Conservation (phyloP, 2,797 vertebrate species). For the Chloroceryle inda region DNA sequence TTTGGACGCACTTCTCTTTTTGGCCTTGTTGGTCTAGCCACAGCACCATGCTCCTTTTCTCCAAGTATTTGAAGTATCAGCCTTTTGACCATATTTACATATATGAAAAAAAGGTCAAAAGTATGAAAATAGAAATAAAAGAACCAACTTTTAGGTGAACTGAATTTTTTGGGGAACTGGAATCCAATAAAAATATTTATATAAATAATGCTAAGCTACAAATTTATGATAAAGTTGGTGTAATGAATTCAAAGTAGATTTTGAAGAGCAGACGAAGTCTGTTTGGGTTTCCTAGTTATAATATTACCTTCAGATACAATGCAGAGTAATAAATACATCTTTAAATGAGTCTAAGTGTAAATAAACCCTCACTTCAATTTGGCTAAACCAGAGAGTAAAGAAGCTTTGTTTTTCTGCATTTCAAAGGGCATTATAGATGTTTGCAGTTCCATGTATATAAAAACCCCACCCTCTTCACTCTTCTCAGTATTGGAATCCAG, state of each 20-base stretch:
- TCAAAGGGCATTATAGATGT: slow-evolving; percentile 27
- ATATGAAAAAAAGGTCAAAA: background rate
- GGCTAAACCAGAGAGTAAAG: slow-evolving; percentile 25
- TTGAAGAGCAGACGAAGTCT: background rate
- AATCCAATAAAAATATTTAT: background rate
- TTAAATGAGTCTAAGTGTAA: slow-evolving; percentile 2
- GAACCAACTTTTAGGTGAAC: background rate
- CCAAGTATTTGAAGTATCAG: background rate
- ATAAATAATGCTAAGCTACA: background rate
- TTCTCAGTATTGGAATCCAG: slow-evolving; percentile 36
- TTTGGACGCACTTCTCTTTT: slow-evolving; percentile 8
- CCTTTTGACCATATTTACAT: background rate
- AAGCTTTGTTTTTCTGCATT: slow-evolving; percentile 41
- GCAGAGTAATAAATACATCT: background rate
- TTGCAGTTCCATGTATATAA: background rate
- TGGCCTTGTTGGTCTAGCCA: background rate
- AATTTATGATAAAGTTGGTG: background rate
- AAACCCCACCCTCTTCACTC: background rate
- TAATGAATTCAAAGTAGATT: background rate
- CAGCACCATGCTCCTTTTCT: background rate
- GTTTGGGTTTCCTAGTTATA: background rate
- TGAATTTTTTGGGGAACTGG: background rate
- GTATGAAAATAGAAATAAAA: background rate
- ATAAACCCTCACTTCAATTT: slow-evolving; percentile 6
- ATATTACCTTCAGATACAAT: background rate